phyloP scores from a whole-genome alignment of 2,113 vertebrate genomes.

The Anarrhichthys ocellatus region DNA sequence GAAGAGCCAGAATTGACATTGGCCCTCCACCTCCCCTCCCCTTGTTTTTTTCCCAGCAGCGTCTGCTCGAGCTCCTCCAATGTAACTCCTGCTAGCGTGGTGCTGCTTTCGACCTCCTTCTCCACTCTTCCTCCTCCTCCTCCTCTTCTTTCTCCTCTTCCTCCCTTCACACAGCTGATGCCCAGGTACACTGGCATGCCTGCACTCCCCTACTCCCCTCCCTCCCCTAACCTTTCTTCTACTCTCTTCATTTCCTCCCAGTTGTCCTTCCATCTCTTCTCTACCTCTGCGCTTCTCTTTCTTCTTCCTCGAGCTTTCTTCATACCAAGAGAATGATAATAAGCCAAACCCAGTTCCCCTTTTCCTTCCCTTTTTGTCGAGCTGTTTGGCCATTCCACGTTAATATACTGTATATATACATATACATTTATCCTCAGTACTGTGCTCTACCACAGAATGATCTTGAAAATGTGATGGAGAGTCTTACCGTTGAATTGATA shows the following conservation, averaged over 20 bases:
- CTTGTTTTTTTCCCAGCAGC: slow-evolving; percentile 72
- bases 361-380: slow-evolving; percentile 19
- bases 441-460: slow-evolving; percentile 22
- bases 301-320: slow-evolving; percentile 1
- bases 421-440: slow-evolving; percentile 1
- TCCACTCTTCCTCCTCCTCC: slow-evolving; percentile 80
- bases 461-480: slow-evolving; percentile 33
- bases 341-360: slow-evolving; percentile 5
- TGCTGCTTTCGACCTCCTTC: slow-evolving; percentile 84
- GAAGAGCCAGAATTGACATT: slow-evolving; percentile 49
- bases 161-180: slow-evolving; percentile 81
- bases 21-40: slow-evolving; percentile 33
- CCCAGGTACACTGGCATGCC: slow-evolving; percentile 80
- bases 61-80: slow-evolving; percentile 80
- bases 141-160: slow-evolving; percentile 80
- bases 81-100: slow-evolving; percentile 81
- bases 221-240: not conserved
- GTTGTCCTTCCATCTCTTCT: slow-evolving; percentile 24
- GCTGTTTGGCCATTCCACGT: slow-evolving; percentile 35
- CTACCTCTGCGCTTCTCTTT: not conserved
- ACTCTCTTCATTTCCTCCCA: slow-evolving; percentile 14
- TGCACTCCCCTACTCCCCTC: slow-evolving; percentile 11
- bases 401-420: no score
- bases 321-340: slow-evolving; percentile 23
- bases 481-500: slow-evolving; percentile 22